phyloP scores from a whole-genome alignment of 2,797 vertebrate genomes.

The Falco columbarius region DNA sequence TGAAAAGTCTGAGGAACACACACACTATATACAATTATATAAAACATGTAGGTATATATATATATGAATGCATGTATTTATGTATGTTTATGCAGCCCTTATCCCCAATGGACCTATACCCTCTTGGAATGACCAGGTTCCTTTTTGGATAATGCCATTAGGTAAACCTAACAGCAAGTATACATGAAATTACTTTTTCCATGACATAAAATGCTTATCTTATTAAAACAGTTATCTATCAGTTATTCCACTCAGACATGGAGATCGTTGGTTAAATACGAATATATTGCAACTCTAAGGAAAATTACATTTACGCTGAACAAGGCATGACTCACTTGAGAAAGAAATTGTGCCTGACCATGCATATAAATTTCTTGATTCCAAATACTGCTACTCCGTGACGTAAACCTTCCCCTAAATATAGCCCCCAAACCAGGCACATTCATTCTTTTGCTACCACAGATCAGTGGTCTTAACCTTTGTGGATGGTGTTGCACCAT shows the following conservation, averaged over 20 bases:
- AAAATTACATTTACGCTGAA: background rate
- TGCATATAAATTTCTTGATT: conserved; percentile 32
- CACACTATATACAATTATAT: background rate
- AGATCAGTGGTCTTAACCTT: background rate
- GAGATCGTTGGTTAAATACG: background rate
- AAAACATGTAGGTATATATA: background rate
- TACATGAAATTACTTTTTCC: background rate
- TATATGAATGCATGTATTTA: background rate
- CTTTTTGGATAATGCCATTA: background rate
- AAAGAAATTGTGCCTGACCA: conserved; percentile 28
- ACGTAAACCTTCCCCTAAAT: background rate
- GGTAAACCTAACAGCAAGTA: background rate
- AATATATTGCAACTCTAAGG: background rate
- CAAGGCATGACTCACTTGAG: conserved; percentile 9
- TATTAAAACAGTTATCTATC: background rate
- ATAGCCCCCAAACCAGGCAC: background rate
- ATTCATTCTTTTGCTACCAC: background rate
- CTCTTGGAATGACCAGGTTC: background rate
- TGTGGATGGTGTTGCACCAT: background rate
- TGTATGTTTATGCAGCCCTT: background rate
- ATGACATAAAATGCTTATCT: background rate
- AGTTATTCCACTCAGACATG: background rate
- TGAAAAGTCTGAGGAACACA: background rate
- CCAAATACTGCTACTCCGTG: background rate
- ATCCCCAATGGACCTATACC: fast-evolving